These are phyloP conservation scores for Rhagoletis zephyria DNA, from an alignment of 1,140 invertebrate species.

Conservation along the genomic window DNA sequence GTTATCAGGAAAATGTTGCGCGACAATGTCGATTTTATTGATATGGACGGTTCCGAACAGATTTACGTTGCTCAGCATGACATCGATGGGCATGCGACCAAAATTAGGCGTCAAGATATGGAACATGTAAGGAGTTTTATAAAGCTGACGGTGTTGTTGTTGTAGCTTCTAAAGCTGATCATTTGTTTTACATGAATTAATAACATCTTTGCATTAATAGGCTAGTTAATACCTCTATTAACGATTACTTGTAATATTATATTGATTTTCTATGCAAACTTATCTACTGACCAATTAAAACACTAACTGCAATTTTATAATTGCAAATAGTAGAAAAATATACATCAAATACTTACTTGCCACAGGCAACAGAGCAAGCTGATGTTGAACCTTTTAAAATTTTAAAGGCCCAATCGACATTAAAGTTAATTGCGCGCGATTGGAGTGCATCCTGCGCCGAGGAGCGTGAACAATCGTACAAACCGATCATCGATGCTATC, in stretches of 20 bases:
- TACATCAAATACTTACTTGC: constrained; percentile 45
- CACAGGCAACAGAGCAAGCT: constrained; percentile 60
- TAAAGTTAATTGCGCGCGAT: constrained; percentile 96
- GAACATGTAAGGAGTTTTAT: constrained; percentile 64
- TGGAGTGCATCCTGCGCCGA: constrained; percentile 89
- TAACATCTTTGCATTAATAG: no score
- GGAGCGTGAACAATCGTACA: constrained; percentile 91
- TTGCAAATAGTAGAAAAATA: neutral
- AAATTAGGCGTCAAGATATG: constrained; percentile 72
- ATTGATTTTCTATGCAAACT: neutral
- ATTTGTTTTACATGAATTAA: neutral
- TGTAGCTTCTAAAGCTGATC: neutral
- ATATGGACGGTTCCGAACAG: constrained; percentile 25
- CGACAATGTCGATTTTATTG: constrained; percentile 55
- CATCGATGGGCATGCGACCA: constrained; percentile 46
- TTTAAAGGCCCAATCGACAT: constrained; percentile 87
- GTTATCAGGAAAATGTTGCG: constrained; percentile 87
- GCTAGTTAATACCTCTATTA: no score
- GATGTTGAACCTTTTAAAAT: constrained; percentile 72
- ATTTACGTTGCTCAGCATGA: neutral
- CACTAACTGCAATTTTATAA: constrained; percentile 1
- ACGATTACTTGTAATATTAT: no score
- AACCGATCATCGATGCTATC: constrained; percentile 91
- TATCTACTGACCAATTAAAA: neutral
- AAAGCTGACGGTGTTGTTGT: neutral